phyloP scores from a whole-genome alignment of 2,113 vertebrate species.

The Mastomys coucha region DNA sequence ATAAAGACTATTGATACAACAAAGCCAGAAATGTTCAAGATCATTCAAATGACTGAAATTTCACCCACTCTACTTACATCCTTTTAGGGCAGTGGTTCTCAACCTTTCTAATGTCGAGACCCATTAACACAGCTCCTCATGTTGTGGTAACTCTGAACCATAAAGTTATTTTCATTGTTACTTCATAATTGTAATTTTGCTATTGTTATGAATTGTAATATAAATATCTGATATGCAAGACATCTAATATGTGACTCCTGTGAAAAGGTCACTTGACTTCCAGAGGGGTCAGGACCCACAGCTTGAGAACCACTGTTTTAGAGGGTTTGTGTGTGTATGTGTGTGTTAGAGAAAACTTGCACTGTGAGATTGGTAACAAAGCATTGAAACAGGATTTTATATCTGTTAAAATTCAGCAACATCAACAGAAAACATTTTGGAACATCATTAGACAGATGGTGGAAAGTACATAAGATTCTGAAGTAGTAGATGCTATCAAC shows the following conservation, averaged over 20 bases:
- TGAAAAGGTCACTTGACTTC: neutral
- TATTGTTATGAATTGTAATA: neutral
- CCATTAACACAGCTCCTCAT: no score
- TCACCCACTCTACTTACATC: neutral
- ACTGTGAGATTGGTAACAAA: neutral
- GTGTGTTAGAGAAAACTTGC: neutral
- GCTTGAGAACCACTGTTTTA: neutral
- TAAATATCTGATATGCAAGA: neutral
- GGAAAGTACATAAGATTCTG: neutral
- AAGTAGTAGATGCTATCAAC: neutral
- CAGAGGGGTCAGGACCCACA: neutral
- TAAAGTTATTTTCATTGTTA: neutral
- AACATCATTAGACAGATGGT: neutral
- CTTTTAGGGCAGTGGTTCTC: neutral
- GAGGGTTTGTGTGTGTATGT: neutral
- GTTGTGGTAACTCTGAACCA: neutral
- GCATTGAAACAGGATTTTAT: neutral
- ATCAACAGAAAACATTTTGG: constrained; percentile 12
- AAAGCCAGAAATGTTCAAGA: constrained; percentile 5
- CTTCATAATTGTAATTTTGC: neutral
- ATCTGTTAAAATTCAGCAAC: constrained; percentile 17
- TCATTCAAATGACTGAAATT: constrained; percentile 25
- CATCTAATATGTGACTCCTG: neutral
- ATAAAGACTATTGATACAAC: constrained; percentile 22
- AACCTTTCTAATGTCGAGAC: neutral